These are phyloP conservation scores for Lepidothrix coronata DNA, from an alignment of 2,113 vertebrate genomes.

Conservation along the genomic window DNA sequence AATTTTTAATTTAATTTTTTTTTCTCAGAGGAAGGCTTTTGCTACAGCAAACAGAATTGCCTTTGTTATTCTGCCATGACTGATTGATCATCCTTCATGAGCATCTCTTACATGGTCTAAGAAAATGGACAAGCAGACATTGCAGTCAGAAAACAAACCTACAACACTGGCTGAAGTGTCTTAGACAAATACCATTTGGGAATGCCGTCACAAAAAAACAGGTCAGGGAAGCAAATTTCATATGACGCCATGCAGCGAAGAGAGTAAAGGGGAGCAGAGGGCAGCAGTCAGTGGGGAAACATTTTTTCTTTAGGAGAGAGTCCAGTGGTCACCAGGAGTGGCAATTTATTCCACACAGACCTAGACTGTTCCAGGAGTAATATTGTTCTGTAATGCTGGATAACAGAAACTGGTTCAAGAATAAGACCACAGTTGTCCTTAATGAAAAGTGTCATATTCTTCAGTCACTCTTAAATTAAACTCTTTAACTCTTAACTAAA, in stretches of 20 bases:
- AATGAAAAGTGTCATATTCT: background rate
- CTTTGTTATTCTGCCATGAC: background rate
- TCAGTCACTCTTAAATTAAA: constrained; percentile 22
- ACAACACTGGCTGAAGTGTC: background rate
- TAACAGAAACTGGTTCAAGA: background rate
- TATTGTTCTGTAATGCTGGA: background rate
- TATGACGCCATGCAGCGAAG: background rate
- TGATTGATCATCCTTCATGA: background rate
- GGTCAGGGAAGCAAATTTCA: background rate
- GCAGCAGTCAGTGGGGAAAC: background rate
- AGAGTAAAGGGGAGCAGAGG: background rate
- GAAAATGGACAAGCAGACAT: background rate
- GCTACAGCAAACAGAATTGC: background rate
- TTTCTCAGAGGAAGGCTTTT: background rate
- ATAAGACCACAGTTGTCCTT: background rate
- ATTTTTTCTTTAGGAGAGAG: background rate
- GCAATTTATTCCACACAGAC: background rate
- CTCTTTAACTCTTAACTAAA: constrained; percentile 19
- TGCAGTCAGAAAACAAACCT: background rate
- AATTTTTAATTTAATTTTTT: background rate
- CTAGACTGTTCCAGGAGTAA: background rate
- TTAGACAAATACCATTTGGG: background rate
- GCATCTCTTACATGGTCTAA: background rate
- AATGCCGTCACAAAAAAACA: background rate
- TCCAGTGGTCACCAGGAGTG: background rate